Percentiles rank a stretch among this genome's conserved stretches.
Evolutionary conservation across 2,797 vertebrate species (phyloP).

Genomic region (Crax fasciolata): DNA sequence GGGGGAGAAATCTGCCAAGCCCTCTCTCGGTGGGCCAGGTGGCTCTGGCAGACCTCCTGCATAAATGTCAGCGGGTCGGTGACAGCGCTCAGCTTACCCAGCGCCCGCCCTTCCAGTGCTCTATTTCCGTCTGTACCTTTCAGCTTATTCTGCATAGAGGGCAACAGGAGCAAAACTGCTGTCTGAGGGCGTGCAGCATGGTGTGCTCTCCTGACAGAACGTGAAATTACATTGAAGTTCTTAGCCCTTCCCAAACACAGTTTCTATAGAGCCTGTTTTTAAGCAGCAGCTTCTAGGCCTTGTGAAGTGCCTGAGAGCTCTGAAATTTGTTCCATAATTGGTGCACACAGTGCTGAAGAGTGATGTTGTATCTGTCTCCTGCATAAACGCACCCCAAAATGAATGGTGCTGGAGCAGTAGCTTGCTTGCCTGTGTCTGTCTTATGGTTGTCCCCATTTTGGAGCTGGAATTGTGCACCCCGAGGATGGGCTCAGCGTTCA

Average conservation of each 20-base stretch:
- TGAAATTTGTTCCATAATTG: background rate
- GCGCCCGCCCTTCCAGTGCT: background rate
- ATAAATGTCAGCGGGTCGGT: background rate
- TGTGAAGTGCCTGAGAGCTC: background rate
- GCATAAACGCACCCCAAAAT: background rate
- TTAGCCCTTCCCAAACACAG: background rate
- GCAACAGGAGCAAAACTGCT: conserved; percentile 16
- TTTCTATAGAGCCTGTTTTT: conserved; percentile 9
- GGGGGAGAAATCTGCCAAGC: background rate
- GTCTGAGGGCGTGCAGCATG: background rate
- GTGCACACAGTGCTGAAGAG: background rate
- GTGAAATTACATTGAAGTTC: background rate
- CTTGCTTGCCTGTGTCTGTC: background rate
- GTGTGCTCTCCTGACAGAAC: background rate
- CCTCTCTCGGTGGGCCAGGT: background rate
- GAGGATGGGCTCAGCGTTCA: background rate
- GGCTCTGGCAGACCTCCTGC: background rate
- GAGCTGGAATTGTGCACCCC: background rate
- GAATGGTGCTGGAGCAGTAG: background rate
- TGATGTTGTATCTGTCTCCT: background rate
- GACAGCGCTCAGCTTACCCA: background rate
- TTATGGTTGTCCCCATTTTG: background rate
- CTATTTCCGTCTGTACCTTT: background rate
- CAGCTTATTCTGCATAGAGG: background rate
- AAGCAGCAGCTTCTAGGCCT: background rate